Evolutionary conservation across 92 coral and sea anemone species (phyloP).

Genomic region (Palythoa caribaeorum): DNA sequence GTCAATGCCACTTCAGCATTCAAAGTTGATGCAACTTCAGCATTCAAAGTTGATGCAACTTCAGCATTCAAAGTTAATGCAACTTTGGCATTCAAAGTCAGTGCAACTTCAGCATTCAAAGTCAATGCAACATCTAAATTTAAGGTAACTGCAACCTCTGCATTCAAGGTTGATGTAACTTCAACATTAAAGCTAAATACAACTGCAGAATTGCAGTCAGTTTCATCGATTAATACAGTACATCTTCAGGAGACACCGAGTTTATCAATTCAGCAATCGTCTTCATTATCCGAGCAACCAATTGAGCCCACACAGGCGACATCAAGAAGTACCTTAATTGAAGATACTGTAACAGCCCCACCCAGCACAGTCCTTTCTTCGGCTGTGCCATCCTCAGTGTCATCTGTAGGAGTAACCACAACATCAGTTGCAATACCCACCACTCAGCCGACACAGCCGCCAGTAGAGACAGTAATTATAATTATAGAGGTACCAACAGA

Average conservation of each 20-base stretch:
- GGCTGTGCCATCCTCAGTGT: slow-evolving; percentile 25
- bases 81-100: neutral
- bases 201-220: neutral
- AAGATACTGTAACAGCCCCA: slow-evolving; percentile 12
- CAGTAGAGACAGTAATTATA: slow-evolving; percentile 2
- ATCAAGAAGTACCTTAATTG: slow-evolving; percentile 2
- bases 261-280: neutral
- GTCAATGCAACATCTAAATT: neutral
- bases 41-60: slow-evolving; percentile 10
- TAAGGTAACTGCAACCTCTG: neutral
- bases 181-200: neutral
- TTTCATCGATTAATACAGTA: neutral
- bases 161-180: neutral
- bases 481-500: slow-evolving; percentile 31
- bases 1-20: slow-evolving; percentile 22
- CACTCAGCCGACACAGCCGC: slow-evolving; percentile 19
- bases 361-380: slow-evolving; percentile 24
- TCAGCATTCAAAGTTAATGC: slow-evolving; percentile 22
- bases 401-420: slow-evolving; percentile 12
- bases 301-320: slow-evolving; percentile 15
- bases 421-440: slow-evolving; percentile 33
- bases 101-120: neutral
- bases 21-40: slow-evolving; percentile 23
- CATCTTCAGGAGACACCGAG: neutral
- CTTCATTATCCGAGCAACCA: slow-evolving; percentile 15